These are phyloP conservation scores for Dipodomys spectabilis DNA, from an alignment of 2,113 vertebrate species.

Conservation along the genomic window DNA sequence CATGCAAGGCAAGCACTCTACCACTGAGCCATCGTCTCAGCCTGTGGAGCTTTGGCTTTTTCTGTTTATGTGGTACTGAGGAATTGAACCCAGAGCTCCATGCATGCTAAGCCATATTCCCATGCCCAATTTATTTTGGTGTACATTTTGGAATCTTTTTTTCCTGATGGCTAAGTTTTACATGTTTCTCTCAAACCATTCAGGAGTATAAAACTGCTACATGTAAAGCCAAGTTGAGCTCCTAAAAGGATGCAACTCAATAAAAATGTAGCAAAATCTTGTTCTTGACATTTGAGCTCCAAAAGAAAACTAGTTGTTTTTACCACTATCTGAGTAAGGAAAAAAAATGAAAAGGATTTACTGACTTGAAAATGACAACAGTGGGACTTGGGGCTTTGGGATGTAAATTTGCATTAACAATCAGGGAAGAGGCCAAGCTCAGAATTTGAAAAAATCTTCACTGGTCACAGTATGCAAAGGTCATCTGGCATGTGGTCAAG, in stretches of 20 bases:
- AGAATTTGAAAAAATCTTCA: neutral
- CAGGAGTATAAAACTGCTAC: neutral
- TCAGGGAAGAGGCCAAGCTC: neutral
- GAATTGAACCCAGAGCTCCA: too few relatives aligned
- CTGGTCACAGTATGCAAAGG: neutral
- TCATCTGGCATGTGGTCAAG: neutral
- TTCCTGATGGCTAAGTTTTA: neutral
- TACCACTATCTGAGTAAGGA: neutral
- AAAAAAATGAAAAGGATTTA: neutral
- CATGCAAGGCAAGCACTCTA: too few relatives aligned
- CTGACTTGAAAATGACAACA: neutral
- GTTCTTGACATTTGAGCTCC: neutral
- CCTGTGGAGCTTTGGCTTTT: too few relatives aligned
- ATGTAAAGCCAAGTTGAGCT: neutral
- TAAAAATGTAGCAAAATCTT: neutral
- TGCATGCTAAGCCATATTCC: too few relatives aligned
- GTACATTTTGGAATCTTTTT: neutral
- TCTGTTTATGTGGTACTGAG: too few relatives aligned
- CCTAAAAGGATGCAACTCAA: neutral
- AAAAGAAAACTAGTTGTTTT: neutral
- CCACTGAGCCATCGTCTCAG: too few relatives aligned
- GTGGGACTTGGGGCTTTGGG: neutral
- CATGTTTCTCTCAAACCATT: neutral
- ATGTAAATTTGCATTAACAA: neutral
- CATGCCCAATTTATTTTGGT: neutral